Conservation (phyloP, 2,888 invertebrate genomes). For the Dexiosoma caninum region DNA sequence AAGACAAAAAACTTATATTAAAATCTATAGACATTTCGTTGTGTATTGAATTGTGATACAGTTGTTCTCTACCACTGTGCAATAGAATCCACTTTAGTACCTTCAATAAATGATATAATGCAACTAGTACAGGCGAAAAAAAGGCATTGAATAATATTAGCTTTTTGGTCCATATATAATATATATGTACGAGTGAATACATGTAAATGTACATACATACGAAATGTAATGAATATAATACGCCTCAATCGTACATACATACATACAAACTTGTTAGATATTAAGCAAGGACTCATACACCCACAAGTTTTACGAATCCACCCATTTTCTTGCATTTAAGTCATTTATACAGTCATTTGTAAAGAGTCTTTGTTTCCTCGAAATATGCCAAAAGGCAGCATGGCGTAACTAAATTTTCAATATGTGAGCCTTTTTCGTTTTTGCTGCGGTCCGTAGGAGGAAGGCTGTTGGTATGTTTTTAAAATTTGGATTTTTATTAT, state of each 20-base stretch:
- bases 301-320: slow-evolving; percentile 15
- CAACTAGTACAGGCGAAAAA: not conserved
- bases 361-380: slow-evolving; percentile 33
- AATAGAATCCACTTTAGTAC: not conserved
- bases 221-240: too few species aligned
- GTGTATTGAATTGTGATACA: not conserved
- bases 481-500: slow-evolving; percentile 3
- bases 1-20: too few species aligned
- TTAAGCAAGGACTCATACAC: not conserved
- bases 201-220: not conserved
- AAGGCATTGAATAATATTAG: not conserved
- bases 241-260: not conserved
- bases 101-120: not conserved
- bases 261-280: slow-evolving; percentile 4
- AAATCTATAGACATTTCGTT: not conserved
- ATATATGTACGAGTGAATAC: slow-evolving; percentile 14
- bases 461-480: slow-evolving; percentile 2
- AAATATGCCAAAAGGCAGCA: slow-evolving; percentile 64
- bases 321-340: slow-evolving; percentile 49
- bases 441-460: not conserved
- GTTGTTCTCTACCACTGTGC: not conserved
- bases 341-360: slow-evolving; percentile 48
- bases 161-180: not conserved
- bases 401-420: slow-evolving; percentile 41
- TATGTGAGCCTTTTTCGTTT: not conserved